These are phyloP conservation scores for Cepaea nemoralis DNA, from an alignment of 1,140 invertebrate species.

Conservation along the genomic window DNA sequence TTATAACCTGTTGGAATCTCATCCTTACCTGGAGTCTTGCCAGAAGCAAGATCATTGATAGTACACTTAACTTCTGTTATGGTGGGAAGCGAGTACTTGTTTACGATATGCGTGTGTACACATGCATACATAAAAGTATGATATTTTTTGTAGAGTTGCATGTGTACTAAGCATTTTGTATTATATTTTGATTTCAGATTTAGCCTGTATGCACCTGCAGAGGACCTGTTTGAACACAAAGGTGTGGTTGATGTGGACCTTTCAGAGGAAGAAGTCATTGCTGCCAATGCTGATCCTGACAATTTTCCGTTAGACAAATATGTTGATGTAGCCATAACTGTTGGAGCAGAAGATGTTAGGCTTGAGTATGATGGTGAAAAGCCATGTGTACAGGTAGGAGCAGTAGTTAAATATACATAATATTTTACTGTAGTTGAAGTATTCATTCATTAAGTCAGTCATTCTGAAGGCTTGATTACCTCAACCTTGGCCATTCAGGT, in stretches of 20 bases:
- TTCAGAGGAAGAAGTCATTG: not conserved
- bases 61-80: no score
- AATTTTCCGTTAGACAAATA: slow-evolving; percentile 34
- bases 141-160: not conserved
- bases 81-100: not conserved
- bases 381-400: slow-evolving; percentile 27
- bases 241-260: slow-evolving; percentile 19
- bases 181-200: slow-evolving; percentile 18
- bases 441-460: no score
- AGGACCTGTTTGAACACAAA: slow-evolving; percentile 35
- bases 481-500: no score
- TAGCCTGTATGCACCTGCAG: slow-evolving; percentile 18
- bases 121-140: not conserved
- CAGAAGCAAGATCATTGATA: no score
- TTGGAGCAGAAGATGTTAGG: slow-evolving; percentile 34
- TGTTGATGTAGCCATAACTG: slow-evolving; percentile 28
- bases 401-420: not conserved
- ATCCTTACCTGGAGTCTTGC: no score
- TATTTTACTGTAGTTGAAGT: not conserved
- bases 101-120: not conserved
- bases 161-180: not conserved
- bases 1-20: no score
- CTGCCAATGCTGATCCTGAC: not conserved
- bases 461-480: no score
- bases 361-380: slow-evolving; percentile 20